Base-by-base conservation (phyloP, 2,113 vertebrate genomes). In the Anarrhichthys ocellatus region DNA sequence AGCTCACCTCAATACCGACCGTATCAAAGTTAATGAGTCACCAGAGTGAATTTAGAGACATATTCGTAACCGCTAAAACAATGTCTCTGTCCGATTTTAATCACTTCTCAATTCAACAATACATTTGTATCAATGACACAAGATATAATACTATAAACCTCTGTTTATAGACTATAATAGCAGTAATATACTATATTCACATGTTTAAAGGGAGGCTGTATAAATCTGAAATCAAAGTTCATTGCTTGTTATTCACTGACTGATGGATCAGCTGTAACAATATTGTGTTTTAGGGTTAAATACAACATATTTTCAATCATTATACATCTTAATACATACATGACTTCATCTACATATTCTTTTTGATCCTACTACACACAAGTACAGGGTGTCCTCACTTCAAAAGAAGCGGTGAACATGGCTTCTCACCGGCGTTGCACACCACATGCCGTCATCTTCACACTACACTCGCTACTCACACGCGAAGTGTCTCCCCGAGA, bases 401-500 rank as follows among this genome's bases (percentile, higher is more conserved):
- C 62, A 82, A 80, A 84, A 24, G 29, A 38, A 64, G n/a, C 74
- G 15, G 2, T 58, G 59, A 61, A 20, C 22, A 1, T 8, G 22
- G 22, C 42, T 50, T 76, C 62, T 83, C 66, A 13, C 24, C 20
- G 17, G 11, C 48, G 34, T 11, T 34, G 27, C 71, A 67, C 42
- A 22, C 80, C 79, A 34, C 74, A 20, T 50, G 58, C 56, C 65
- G 27, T 87, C 80, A 54, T 77, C 54, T 69, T 50, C 61, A 58
- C 76, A 61, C 48, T 80, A 2, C 29, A 4, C 32, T 32, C 2
- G 29, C 66, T 22, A 29, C 84, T 92, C 73, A 36, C 85, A 72
- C 81, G 80, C 87, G 62, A 86, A 63, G 62, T 50, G 78, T 85
- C 85, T 80, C 50, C 18, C 24, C n/a, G 54, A 32, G 71, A 77